Percentiles rank a stretch among this genome's conserved stretches.
phyloP scores from a whole-genome alignment of 1,140 invertebrate species.

The Medauroidea extradentata region DNA sequence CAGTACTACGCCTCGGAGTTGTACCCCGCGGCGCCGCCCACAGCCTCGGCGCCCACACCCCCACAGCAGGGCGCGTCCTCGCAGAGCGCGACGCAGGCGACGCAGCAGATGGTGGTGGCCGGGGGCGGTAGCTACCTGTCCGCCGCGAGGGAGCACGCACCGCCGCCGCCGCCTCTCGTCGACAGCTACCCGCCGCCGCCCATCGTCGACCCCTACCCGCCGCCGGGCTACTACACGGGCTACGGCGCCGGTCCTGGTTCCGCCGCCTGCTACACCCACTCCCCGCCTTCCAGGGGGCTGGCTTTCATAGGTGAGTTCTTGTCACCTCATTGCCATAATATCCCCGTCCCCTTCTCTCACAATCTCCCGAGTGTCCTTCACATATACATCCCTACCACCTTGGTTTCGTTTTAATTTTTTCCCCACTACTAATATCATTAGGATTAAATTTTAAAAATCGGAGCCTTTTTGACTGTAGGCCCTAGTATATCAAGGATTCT shows the following conservation, averaged over 20 bases:
- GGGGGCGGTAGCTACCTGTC: constrained; percentile 28
- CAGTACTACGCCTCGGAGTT: constrained; percentile 12
- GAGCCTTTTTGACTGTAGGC: too few species aligned
- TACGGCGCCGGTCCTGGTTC: constrained; percentile 51
- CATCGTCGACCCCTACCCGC: constrained; percentile 25
- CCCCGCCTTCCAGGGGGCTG: constrained; percentile 56
- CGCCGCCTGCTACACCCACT: constrained; percentile 63
- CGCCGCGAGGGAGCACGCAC: constrained; percentile 35
- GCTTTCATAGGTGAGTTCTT: constrained; percentile 34
- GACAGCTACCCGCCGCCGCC: constrained; percentile 40
- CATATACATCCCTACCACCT: too few species aligned
- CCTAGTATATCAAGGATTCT: too few species aligned
- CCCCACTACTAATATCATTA: too few species aligned
- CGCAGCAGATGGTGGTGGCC: constrained; percentile 24
- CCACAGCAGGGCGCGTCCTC: constrained; percentile 4
- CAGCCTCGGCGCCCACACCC: too few species aligned
- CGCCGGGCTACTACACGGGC: constrained; percentile 31
- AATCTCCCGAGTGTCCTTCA: too few species aligned
- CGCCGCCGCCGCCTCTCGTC: constrained; percentile 33
- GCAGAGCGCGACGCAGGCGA: neutral
- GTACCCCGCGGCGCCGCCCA: constrained; percentile 7
- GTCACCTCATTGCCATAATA: too few species aligned
- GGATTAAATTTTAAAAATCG: too few species aligned
- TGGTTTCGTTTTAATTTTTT: too few species aligned
- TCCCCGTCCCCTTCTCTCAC: too few species aligned